Evolutionary conservation across 2,113 vertebrate species (phyloP), one percentile per base, ranked within the genome.

Genomic region (Chionodraco myersi): DNA sequence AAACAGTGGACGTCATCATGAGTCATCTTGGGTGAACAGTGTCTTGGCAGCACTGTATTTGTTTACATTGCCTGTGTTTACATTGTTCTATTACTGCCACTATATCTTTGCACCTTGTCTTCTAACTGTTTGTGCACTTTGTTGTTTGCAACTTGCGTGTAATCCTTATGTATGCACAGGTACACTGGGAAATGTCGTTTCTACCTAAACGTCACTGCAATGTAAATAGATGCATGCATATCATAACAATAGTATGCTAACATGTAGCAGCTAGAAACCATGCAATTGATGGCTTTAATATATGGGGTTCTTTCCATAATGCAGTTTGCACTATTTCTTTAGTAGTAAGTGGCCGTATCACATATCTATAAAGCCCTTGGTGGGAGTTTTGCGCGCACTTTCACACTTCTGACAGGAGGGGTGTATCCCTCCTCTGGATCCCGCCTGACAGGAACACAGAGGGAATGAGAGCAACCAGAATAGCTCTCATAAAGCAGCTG

Each of bases 1-100:
- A 92, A 92, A 93, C 92, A 92, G n/a, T 75, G 77, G 30, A 79
- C 77, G 81, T 86, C 84, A 87, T 82, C 79, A 60, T 58, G 88
- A 87, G 91, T 89, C 80, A 86, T 77, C 15, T 41, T 21, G 66
- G 60, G 59, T 54, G 68, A 86, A 66, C 54, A 4, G 45, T n/a
- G 59, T 54, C 18, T 71, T 60, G 48, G 23, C 53, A 54, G 26
- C 72, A 8, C 41, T 47, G 26, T 26, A 62, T 9, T 41, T 41
- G 36, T 41, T 41, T 41, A 41, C 36, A 41, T 7, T 41, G 36
- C 36, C 6, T 41, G 36, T 7, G 7, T 41, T 6, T 41, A 41
- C 6, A 41, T 41, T 5, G 5, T 41, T 41, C 36, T 8, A 7
- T 41, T 7, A 41, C 36, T 41, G 36, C 36, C 30, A 41, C 36